phyloP scores from a whole-genome alignment of 1,140 invertebrate genomes.

The Zaprionus gabonicus region DNA sequence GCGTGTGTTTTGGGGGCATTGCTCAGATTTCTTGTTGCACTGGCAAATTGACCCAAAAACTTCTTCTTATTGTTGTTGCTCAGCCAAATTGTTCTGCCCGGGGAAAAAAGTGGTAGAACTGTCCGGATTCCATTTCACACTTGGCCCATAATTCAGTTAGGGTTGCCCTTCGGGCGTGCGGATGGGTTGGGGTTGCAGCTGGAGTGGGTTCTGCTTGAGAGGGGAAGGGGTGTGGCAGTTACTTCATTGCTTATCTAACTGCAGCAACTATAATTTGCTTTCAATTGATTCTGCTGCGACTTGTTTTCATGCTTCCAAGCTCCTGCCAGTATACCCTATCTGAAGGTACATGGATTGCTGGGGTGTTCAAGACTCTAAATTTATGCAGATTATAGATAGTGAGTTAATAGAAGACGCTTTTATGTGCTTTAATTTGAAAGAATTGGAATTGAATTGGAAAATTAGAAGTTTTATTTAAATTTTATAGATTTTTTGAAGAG shows the following conservation, averaged over 20 bases:
- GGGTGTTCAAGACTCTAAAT: too few species aligned
- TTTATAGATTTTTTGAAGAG: too few species aligned
- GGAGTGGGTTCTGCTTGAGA: not conserved
- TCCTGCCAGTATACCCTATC: not conserved
- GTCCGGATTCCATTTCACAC: constrained; percentile 44
- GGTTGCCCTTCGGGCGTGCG: constrained; percentile 4
- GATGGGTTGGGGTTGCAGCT: not conserved
- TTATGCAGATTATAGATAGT: too few species aligned
- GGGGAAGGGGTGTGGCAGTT: not conserved
- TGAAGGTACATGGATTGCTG: too few species aligned
- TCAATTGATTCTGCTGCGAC: constrained; percentile 74
- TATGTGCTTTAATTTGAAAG: too few species aligned
- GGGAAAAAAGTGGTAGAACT: constrained; percentile 11
- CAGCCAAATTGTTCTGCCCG: constrained; percentile 40
- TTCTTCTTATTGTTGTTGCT: constrained; percentile 30
- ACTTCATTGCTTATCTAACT: constrained; percentile 71
- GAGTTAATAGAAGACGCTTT: too few species aligned
- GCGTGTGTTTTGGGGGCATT: not conserved
- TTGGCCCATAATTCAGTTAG: constrained; percentile 51
- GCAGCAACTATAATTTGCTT: constrained; percentile 82
- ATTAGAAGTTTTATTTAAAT: too few species aligned
- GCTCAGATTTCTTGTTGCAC: constrained; percentile 39
- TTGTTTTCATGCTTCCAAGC: constrained; percentile 19
- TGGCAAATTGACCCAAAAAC: constrained; percentile 59
- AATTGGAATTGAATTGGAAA: too few species aligned